Base-by-base conservation (phyloP, 2,888 invertebrate genomes). In the Microchrysa polita region DNA sequence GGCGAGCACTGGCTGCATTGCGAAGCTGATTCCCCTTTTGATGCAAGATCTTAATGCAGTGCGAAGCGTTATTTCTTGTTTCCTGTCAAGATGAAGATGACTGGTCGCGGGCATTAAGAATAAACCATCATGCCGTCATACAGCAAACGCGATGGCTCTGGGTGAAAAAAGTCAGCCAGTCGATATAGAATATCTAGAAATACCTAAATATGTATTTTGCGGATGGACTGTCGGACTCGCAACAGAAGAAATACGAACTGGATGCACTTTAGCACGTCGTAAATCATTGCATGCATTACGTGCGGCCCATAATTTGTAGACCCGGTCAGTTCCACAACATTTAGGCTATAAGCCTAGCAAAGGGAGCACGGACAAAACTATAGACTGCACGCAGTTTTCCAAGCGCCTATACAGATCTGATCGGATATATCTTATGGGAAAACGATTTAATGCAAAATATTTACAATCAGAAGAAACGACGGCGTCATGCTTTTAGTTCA, bases 51-150 rank as follows among this genome's bases (percentile, higher is more conserved):
- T 48, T 48, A 48, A n/a, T 48, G 10, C 48, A 48, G 16, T 34
- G 16, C 48, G 48, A 48, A 48, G 48, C 48, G 48, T n/a, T 48
- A n/a, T 48, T 48, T 48, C 48, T 48, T 48, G 48, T 48, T 48
- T 48, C 16, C 48, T 48, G 48, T 48, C 48, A 48, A 48, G 27
- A 34, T 34, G 27, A 34, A 34, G 27, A 34, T 34, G 27, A 34
- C 27, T 7, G 27, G 48, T 12, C 48, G 42, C 7, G 2, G 12
- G 48, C 48, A 48, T n/a, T 48, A 48, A 48, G 48, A 34, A 34
- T 48, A 48, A n/a, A n/a, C 48, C 48, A n/a, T n/a, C n/a, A n/a
- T n/a, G n/a, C n/a, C n/a, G n/a, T n/a, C n/a, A n/a, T n/a, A n/a
- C n/a, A n/a, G n/a, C n/a, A n/a, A n/a, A n/a, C 48, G 12, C 16